Conservation (phyloP, 2,888 invertebrate genomes). For the Megaustenia siamemsis region DNA sequence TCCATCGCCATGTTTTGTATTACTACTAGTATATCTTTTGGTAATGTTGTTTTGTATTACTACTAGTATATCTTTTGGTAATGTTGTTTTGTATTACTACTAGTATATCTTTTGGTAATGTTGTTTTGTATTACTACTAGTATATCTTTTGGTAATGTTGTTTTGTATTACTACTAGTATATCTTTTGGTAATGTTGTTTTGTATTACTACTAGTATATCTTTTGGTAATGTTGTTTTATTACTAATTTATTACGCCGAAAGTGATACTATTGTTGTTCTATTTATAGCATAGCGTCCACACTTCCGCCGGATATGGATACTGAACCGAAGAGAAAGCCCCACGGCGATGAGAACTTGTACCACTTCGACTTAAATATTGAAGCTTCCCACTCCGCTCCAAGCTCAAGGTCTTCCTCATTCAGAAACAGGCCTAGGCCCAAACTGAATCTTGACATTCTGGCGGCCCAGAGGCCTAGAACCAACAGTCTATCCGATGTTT, state of each 20-base stretch:
- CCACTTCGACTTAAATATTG: constrained; percentile 27
- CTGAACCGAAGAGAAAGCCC: constrained; percentile 52
- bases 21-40: too few relatives aligned
- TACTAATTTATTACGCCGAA: too few relatives aligned
- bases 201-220: too few relatives aligned
- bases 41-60: too few relatives aligned
- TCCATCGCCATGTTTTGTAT: background rate
- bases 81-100: too few relatives aligned
- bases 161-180: too few relatives aligned
- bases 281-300: background rate
- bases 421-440: constrained; percentile 57
- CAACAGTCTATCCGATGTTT: constrained; percentile 58
- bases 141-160: too few relatives aligned
- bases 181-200: too few relatives aligned
- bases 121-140: too few relatives aligned
- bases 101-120: too few relatives aligned
- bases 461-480: constrained; percentile 60
- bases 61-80: too few relatives aligned
- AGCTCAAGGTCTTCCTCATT: constrained; percentile 58
- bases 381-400: constrained; percentile 53
- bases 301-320: constrained; percentile 19
- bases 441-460: constrained; percentile 56
- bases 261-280: too few relatives aligned
- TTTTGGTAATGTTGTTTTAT: background rate
- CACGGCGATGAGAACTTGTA: constrained; percentile 46